A percentile compares a stretch with the other conserved stretches of the same genome.
phyloP scores from a whole-genome alignment of 2,797 vertebrate genomes.

The Coregonus suidteri region DNA sequence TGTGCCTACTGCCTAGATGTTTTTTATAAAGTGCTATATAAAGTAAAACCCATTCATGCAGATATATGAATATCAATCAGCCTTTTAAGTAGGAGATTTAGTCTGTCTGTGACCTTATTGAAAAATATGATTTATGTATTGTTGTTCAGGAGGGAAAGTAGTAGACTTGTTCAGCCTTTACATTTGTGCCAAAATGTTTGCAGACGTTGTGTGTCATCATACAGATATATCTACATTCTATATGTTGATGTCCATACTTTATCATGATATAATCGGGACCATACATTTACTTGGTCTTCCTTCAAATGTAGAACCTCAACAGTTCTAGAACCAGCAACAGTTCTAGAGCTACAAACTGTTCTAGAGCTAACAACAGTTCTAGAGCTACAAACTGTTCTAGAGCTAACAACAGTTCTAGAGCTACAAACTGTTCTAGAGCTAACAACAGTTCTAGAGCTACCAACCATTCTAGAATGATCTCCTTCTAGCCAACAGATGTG shows the following conservation, averaged over 20 bases:
- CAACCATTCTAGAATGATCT: background rate
- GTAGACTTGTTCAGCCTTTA: constrained; percentile 71
- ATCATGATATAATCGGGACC: constrained; percentile 58
- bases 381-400: constrained; percentile 17
- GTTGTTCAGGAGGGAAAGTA: constrained; percentile 52
- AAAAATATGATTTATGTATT: constrained; percentile 61
- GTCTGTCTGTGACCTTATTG: constrained; percentile 73
- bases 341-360: background rate
- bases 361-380: background rate
- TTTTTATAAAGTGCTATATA: constrained; percentile 76
- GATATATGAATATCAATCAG: constrained; percentile 64
- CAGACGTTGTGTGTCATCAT: constrained; percentile 69
- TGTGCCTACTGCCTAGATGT: constrained; percentile 71
- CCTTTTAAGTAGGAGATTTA: constrained; percentile 66
- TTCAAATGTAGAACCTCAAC: constrained; percentile 8
- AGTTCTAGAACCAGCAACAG: background rate
- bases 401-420: constrained; percentile 4
- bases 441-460: constrained; percentile 6
- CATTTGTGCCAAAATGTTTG: constrained; percentile 81
- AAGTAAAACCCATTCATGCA: constrained; percentile 63
- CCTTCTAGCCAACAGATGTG: constrained; percentile 34
- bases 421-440: constrained; percentile 14
- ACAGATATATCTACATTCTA: constrained; percentile 56
- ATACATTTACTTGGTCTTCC: constrained; percentile 31
- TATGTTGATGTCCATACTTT: constrained; percentile 57